Evolutionary conservation across 2,113 vertebrate genomes (phyloP), one percentile per base, ranked within the genome.

Genomic region (Petroica traversi): DNA sequence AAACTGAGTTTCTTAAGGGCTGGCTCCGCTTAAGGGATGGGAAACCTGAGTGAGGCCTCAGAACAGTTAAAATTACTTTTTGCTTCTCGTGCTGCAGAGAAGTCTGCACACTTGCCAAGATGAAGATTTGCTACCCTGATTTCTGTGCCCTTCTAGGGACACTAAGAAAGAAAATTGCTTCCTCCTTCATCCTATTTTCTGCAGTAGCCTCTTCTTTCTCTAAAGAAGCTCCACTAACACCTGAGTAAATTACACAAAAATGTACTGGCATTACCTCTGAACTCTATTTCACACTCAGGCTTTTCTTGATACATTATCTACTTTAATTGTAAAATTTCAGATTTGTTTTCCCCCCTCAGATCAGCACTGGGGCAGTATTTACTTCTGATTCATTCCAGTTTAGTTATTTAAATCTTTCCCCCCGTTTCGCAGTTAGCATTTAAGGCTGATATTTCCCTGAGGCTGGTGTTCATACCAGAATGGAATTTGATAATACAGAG

Each of bases 301-400:
- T 93, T 87, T 72, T 68, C 28, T 68, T 49, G 19, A 81, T 46
- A 64, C 36, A 16, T 54, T 58, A 62, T 43, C 74, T 69, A 24
- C 45, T 82, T 82, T 68, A 91, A 38, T 9, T 58, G 52, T 54
- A 89, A 84, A 52, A 78, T 64, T 62, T 48, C 68, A 33, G 63
- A 34, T 51, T 38, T 62, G 49, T 71, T 54, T 51, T 9, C 25
- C 43, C 23, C 62, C 34, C 68, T 72, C 72, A 51, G 63, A 57
- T 46, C 51, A 88, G 88, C 33, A 31, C 46, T 31, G n/a, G 62
- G 64, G 33, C 80, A 88, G 34, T 72, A 95, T 83, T 94, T 94
- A 84, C 85, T 94, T 86, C 93, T 94, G 83, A 89, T 95, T 95
- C 93, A 82, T 91, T 89, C 84, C 92, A 85, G 59, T 96, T 96